phyloP scores from a whole-genome alignment of 2,888 invertebrate species.

The Girardia tigrina region DNA sequence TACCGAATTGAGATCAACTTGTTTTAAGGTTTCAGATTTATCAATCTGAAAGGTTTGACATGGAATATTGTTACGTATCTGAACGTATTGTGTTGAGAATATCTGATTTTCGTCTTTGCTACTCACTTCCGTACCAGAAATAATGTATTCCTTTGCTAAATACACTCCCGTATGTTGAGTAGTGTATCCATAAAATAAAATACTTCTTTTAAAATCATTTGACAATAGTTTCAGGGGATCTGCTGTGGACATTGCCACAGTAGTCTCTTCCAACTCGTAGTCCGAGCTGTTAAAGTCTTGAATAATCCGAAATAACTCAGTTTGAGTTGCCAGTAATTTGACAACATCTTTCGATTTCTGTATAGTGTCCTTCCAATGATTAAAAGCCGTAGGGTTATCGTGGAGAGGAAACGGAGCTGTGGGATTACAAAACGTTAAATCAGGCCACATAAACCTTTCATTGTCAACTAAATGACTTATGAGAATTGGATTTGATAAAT shows the following conservation, averaged over 20 bases:
- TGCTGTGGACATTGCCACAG: not conserved
- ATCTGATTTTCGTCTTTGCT: not conserved
- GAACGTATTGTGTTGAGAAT: constrained; percentile 24
- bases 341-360: not conserved
- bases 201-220: not conserved
- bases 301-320: not conserved
- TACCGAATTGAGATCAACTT: not conserved
- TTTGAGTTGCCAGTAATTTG: not conserved
- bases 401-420: constrained; percentile 25
- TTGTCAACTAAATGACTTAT: constrained; percentile 32
- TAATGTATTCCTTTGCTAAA: constrained; percentile 12
- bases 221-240: not conserved
- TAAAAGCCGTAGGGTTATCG: not conserved
- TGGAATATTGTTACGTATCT: constrained; percentile 29
- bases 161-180: constrained; percentile 27
- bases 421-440: constrained; percentile 36
- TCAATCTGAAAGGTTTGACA: constrained; percentile 31
- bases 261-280: not conserved
- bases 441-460: constrained; percentile 36
- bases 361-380: not conserved
- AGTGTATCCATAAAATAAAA: constrained; percentile 14
- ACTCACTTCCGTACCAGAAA: not conserved
- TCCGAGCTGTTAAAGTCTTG: not conserved
- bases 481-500: constrained; percentile 32
- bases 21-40: constrained; percentile 10